Evolutionary conservation across 2,113 vertebrate genomes (phyloP).

Genomic region (Jacana jacana): DNA sequence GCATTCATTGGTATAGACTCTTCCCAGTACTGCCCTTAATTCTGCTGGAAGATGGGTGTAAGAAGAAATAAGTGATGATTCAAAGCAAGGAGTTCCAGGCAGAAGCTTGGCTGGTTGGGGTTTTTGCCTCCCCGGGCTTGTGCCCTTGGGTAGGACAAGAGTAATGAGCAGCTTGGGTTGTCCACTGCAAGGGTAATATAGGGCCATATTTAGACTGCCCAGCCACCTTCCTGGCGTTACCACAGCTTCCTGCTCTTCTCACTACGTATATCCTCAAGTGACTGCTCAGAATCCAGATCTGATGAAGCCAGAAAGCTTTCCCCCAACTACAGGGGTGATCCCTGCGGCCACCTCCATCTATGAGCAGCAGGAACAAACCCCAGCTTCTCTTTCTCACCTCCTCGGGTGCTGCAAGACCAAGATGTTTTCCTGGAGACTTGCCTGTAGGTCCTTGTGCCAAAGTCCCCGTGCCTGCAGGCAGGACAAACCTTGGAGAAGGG

Average conservation of each 20-base stretch:
- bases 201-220: not conserved
- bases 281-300: not conserved
- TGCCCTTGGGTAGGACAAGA: no score
- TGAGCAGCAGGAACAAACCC: not conserved
- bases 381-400: not conserved
- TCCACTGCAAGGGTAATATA: not conserved
- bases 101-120: not conserved
- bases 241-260: not conserved
- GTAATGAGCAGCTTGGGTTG: not conserved
- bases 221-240: not conserved
- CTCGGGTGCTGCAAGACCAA: slow-evolving; percentile 61
- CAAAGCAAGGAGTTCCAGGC: not conserved
- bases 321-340: no score
- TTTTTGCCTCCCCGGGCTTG: not conserved
- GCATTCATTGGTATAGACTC: not conserved
- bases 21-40: not conserved
- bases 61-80: not conserved
- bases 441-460: slow-evolving; percentile 49
- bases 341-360: not conserved
- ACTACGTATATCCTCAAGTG: not conserved
- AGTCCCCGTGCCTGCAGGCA: slow-evolving; percentile 44
- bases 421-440: slow-evolving; percentile 61
- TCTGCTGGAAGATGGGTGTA: not conserved
- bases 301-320: not conserved
- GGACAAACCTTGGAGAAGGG: slow-evolving; percentile 55